Base-by-base conservation (phyloP, 2,113 vertebrate genomes). In the Aldabrachelys gigantea region DNA sequence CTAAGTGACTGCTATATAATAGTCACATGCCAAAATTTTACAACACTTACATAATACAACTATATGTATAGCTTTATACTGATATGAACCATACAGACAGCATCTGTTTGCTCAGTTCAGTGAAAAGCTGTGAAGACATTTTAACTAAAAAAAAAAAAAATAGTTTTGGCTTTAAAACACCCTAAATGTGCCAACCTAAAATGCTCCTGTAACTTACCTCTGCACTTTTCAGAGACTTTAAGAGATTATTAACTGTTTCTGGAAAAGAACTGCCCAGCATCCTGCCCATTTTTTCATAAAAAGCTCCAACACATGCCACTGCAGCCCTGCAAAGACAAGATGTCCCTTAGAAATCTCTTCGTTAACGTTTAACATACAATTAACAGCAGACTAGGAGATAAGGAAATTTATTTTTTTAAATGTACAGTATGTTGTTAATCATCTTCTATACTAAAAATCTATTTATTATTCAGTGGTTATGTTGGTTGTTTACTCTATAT, bases 281-380 rank as follows among this genome's bases (percentile, higher is more conserved):
- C 96, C 99, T 98, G 59, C 99, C 99, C 99, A 99, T 99, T 98
- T 99, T 99, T 98, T 99, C 99, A 98, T 99, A 99, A 98, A 99
- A 99, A 25, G 99, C 99, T 82, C 99, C 99, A 82, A 99, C 99
- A 97, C 99, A 99, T 8, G 99, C 99, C 97, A 99, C 99, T 10
- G 99, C 99, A 97, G 99, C 99, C 83, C 99, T 99, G 88, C 5
- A 85, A 96, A 75, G 97, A 80, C 59, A 82, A 91, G 2, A 49
- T 10, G 87, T 62, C 82, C n/a, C 75, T 35, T 10, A 3, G 24
- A 44, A 22, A 80, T 78, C 2, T 57, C 14, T 65, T 82, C 78
- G 88, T 90, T 62, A 50, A 5, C 38, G 44, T 21, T n/a, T 49
- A 94, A 50, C 38, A 29, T 65, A 80, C 56, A 91, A 76, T 41